Evolutionary conservation across 2,797 vertebrate species (phyloP).

Genomic region (Phataginus tetradactyla): DNA sequence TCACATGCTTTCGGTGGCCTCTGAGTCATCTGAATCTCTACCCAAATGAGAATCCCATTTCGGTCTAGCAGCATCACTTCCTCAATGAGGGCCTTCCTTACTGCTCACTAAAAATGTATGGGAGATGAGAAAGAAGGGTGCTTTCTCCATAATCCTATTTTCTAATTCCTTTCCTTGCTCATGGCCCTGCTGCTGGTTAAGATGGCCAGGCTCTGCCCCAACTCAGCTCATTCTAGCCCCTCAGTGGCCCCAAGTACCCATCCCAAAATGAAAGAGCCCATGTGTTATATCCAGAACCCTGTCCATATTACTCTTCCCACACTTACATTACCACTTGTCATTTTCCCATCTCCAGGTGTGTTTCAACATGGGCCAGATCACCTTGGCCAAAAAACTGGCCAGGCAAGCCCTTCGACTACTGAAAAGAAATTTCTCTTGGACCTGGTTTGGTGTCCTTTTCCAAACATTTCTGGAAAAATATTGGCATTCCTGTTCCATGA

Average conservation of each 20-base stretch:
- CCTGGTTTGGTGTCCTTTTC: conserved; percentile 54
- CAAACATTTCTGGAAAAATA: conserved; percentile 57
- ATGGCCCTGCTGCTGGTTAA: neutral
- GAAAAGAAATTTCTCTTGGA: conserved; percentile 56
- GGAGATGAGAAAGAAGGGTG: neutral
- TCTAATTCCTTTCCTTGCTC: neutral
- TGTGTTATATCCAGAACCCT: neutral
- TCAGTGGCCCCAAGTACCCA: neutral
- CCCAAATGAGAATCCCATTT: neutral
- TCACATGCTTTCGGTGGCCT: neutral
- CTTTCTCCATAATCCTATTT: neutral
- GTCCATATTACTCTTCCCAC: neutral
- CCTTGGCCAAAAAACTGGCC: conserved; percentile 70
- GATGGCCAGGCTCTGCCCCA: neutral
- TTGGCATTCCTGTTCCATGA: neutral
- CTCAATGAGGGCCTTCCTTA: neutral
- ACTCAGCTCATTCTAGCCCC: neutral
- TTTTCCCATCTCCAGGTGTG: conserved; percentile 69
- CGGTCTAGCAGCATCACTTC: neutral
- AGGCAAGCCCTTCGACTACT: conserved; percentile 65
- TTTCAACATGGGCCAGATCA: conserved; percentile 76
- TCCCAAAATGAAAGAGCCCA: neutral
- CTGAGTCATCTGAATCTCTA: neutral
- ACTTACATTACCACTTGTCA: neutral
- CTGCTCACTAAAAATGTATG: neutral